These are phyloP conservation scores for Aphaenogaster ashmeadi DNA, from an alignment of 1,140 invertebrate species.

Conservation along the genomic window DNA sequence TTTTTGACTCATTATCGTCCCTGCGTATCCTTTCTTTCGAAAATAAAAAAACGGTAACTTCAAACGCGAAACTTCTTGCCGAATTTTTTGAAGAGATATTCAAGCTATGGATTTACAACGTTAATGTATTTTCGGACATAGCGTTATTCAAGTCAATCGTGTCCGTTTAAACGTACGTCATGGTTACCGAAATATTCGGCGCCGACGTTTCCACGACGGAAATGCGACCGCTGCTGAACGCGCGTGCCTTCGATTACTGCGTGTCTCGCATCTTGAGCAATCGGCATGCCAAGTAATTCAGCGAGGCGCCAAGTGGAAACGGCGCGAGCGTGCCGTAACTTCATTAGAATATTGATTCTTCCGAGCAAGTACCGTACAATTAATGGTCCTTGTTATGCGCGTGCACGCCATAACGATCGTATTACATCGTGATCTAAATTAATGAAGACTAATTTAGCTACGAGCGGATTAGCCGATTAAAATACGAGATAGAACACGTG, in stretches of 20 bases:
- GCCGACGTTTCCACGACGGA: constrained; percentile 61
- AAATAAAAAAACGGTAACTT: background rate
- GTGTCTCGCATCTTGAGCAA: constrained; percentile 61
- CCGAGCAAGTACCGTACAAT: constrained; percentile 39
- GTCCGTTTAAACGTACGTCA: constrained; percentile 40
- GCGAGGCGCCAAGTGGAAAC: constrained; percentile 52
- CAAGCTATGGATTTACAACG: background rate
- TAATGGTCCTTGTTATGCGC: constrained; percentile 16
- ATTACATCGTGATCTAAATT: constrained; percentile 3
- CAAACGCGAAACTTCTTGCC: background rate
- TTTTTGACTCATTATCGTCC: constrained; percentile 14
- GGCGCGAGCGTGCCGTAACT: constrained; percentile 23
- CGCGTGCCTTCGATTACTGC: constrained; percentile 57
- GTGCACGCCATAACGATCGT: constrained; percentile 3
- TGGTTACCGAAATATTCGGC: constrained; percentile 62
- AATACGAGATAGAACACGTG: background rate
- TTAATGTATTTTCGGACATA: constrained; percentile 14
- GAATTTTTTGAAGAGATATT: background rate
- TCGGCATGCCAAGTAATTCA: constrained; percentile 42
- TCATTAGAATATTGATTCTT: constrained; percentile 48
- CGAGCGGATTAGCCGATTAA: background rate
- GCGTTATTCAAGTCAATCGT: constrained; percentile 18
- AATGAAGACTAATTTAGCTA: background rate
- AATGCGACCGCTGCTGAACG: constrained; percentile 70
- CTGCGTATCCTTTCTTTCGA: too few species aligned